These are phyloP conservation scores for Salvelinus namaycush DNA, from an alignment of 2,113 vertebrate species.

Conservation along the genomic window DNA sequence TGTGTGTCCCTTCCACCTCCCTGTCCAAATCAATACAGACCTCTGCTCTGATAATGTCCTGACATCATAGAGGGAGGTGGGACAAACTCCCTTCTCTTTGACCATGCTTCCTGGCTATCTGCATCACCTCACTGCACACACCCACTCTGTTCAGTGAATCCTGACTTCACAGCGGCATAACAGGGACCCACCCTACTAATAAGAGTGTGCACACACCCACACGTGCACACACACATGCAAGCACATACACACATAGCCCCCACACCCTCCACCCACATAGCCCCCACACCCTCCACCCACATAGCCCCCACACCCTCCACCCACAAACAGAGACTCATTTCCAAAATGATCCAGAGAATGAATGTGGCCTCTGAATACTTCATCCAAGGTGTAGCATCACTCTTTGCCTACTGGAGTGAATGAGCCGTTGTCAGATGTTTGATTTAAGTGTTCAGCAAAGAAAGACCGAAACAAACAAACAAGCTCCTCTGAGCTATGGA, in stretches of 20 bases:
- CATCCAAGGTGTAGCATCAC: conserved; percentile 18
- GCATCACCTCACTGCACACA: conserved; percentile 2
- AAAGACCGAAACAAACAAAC: conserved; percentile 15
- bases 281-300: background rate
- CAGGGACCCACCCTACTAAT: conserved; percentile 14
- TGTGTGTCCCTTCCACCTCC: conserved; percentile 67
- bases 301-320: background rate
- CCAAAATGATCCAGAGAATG: conserved; percentile 40
- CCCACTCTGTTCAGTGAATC: conserved; percentile 3
- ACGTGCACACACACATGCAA: conserved; percentile 1
- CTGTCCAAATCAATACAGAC: conserved; percentile 89
- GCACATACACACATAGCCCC: background rate
- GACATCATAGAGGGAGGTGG: conserved; percentile 86
- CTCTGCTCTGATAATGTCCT: conserved; percentile 92
- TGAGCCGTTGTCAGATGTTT: conserved; percentile 35
- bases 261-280: background rate
- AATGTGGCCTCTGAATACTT: conserved; percentile 50
- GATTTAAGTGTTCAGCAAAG: conserved; percentile 19
- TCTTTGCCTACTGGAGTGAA: conserved; percentile 12
- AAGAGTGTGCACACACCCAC: background rate
- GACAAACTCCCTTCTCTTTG: conserved; percentile 28
- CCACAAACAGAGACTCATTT: conserved; percentile 1
- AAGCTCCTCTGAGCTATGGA: conserved; percentile 9
- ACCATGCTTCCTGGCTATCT: background rate
- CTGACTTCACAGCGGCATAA: background rate